Percentiles rank a stretch among this genome's conserved stretches.
phyloP scores from a whole-genome alignment of 2,797 vertebrate genomes.

The Muscicapa striata region DNA sequence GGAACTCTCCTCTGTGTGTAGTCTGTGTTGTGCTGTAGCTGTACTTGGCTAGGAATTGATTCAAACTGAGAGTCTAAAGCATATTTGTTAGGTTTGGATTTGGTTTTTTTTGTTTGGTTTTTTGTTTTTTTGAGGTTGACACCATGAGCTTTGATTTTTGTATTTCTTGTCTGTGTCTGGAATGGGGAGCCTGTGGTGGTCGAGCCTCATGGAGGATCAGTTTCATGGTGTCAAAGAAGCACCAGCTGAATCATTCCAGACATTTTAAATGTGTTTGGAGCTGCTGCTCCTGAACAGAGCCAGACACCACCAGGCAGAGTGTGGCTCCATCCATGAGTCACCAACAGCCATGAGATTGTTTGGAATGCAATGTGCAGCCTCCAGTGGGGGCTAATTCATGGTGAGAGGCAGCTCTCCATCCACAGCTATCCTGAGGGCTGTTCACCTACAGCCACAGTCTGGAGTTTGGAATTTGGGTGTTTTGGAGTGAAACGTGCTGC shows the following conservation, averaged over 20 bases:
- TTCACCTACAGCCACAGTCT: neutral
- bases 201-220: neutral
- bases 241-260: neutral
- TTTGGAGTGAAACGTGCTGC: neutral
- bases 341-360: neutral
- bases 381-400: neutral
- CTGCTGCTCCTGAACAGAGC: neutral
- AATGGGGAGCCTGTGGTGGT: neutral
- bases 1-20: neutral
- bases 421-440: fast-evolving
- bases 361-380: neutral
- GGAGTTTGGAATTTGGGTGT: neutral
- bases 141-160: neutral
- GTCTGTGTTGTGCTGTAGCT: neutral
- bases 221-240: neutral
- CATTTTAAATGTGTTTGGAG: neutral
- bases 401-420: neutral
- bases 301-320: neutral
- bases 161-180: neutral
- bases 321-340: fast-evolving
- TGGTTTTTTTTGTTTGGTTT: too few species aligned
- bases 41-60: neutral
- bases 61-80: neutral
- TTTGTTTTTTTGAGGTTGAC: neutral
- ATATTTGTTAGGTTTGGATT: neutral